Conservation (phyloP, 2,888 invertebrate genomes). For the Vesta saturnalis region DNA sequence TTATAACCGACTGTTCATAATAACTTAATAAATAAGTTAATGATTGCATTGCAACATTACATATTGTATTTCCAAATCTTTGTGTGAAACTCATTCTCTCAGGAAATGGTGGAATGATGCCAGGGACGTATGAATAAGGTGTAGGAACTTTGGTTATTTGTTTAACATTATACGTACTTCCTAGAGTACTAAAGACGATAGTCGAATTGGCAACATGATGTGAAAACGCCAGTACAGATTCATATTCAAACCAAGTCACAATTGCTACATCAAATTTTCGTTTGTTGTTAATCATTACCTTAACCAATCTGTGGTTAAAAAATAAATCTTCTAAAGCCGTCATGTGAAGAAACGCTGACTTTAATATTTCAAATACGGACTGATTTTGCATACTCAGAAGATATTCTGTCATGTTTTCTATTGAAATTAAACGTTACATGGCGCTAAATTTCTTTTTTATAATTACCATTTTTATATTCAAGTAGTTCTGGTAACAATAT, state of each 20-base stretch:
- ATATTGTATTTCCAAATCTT: constrained; percentile 8
- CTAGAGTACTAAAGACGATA: constrained; percentile 52
- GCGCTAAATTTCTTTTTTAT: too few relatives aligned
- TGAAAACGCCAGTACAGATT: constrained; percentile 53
- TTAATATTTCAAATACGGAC: too few relatives aligned
- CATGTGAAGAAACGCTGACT: too few relatives aligned
- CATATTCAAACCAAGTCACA: constrained; percentile 51
- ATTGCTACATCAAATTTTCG: constrained; percentile 52
- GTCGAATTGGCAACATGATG: constrained; percentile 54
- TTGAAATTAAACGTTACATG: neutral
- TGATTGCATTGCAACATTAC: neutral
- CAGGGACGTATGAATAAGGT: constrained; percentile 56
- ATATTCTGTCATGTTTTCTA: neutral
- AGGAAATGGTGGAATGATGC: constrained; percentile 33
- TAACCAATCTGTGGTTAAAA: constrained; percentile 23
- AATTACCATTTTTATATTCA: constrained; percentile 17
- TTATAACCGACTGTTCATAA: neutral
- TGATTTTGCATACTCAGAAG: too few relatives aligned
- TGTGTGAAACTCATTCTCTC: constrained; percentile 52
- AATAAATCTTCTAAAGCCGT: constrained; percentile 5
- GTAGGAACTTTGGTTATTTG: constrained; percentile 51
- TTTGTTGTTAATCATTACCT: constrained; percentile 33
- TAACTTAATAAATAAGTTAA: neutral
- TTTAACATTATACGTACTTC: constrained; percentile 45
- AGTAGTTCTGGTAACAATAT: constrained; percentile 27